Conservation (phyloP, 2,797 vertebrate species). For the Zenarchopterus dispar region DNA sequence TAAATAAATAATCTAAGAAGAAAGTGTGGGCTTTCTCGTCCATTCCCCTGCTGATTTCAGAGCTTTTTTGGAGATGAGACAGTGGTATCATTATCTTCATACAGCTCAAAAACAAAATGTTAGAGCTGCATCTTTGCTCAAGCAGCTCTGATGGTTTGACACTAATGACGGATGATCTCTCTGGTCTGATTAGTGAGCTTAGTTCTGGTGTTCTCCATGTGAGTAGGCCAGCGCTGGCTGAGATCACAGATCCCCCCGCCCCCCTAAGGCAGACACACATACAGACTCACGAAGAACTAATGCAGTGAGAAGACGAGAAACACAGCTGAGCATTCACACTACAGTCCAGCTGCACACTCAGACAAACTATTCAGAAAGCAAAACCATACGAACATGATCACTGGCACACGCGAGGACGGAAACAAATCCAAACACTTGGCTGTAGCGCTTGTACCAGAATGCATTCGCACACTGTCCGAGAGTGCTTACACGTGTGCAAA, state of each 20-base stretch:
- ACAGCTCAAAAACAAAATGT: conserved; percentile 45
- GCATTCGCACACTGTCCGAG: conserved; percentile 5
- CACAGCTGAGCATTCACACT: conserved; percentile 20
- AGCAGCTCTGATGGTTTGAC: conserved; percentile 54
- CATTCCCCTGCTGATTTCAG: conserved; percentile 30
- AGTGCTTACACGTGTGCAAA: conserved; percentile 47
- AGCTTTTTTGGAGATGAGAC: conserved; percentile 19
- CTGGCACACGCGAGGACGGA: no score
- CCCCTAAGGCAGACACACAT: conserved; percentile 22
- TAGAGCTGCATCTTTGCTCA: conserved; percentile 41
- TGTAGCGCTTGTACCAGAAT: conserved; percentile 8
- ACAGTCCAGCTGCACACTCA: conserved; percentile 8
- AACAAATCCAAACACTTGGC: conserved; percentile 14
- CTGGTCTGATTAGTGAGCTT: conserved; percentile 59
- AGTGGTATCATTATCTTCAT: conserved; percentile 29
- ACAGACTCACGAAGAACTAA: conserved; percentile 39
- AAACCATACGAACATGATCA: conserved; percentile 1
- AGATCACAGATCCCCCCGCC: conserved; percentile 56
- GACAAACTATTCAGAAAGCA: neutral
- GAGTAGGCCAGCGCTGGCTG: conserved; percentile 45
- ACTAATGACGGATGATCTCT: conserved; percentile 62
- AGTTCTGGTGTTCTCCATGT: conserved; percentile 40
- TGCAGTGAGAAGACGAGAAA: conserved; percentile 6
- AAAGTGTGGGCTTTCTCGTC: conserved; percentile 14
- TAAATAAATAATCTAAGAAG: conserved; percentile 22